Conservation (phyloP, 2,113 vertebrate species). For the Bubalus kerabau region DNA sequence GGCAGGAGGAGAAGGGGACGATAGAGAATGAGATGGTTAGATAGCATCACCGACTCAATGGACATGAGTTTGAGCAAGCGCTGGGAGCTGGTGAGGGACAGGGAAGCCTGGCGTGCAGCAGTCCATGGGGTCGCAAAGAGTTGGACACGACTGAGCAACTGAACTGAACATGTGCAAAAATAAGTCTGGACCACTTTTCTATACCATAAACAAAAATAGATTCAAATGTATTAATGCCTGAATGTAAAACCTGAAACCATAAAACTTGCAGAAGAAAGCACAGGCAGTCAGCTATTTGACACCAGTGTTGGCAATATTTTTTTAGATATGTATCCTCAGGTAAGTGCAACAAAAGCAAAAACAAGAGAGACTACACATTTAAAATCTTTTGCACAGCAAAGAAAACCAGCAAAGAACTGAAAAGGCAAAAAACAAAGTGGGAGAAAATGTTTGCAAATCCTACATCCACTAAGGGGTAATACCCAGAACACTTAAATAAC, state of each 20-base stretch:
- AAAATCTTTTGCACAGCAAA: background rate
- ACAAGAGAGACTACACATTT: background rate
- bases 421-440: background rate
- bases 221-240: background rate
- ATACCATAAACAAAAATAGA: background rate
- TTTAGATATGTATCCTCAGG: background rate
- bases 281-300: background rate
- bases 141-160: background rate
- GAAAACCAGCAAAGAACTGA: background rate
- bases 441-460: background rate
- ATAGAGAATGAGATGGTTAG: background rate
- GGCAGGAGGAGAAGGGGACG: accelerated
- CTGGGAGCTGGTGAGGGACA: background rate
- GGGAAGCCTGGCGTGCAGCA: background rate
- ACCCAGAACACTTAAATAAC: background rate
- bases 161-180: background rate
- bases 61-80: background rate
- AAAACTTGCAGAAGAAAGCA: background rate
- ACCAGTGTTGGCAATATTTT: background rate
- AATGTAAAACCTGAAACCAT: background rate
- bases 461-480: background rate
- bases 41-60: background rate
- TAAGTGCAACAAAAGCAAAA: background rate
- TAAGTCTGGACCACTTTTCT: background rate
- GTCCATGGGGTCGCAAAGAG: background rate